Percentiles rank a stretch among this genome's conserved stretches.
Conservation (phyloP, 2,113 vertebrate species). For the Pavo muticus region DNA sequence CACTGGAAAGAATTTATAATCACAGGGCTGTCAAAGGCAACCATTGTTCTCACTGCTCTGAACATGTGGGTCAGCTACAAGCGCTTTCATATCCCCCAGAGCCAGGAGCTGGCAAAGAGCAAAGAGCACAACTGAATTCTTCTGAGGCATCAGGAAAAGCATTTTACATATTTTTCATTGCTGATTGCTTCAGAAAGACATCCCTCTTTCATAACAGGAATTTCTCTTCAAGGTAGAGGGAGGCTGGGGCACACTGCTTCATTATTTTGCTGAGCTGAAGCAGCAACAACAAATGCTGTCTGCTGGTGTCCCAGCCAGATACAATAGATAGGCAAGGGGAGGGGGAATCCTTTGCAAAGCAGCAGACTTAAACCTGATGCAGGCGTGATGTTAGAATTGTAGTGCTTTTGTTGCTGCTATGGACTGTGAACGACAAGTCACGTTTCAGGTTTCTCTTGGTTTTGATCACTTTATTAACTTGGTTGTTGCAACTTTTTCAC, state of each 20-base stretch:
- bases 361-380: constrained; percentile 19
- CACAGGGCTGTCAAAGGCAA: constrained; percentile 83
- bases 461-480: constrained; percentile 35
- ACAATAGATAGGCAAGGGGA: constrained; percentile 30
- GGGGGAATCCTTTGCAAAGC: background rate
- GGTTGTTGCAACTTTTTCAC: background rate
- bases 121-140: constrained; percentile 81
- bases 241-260: constrained; percentile 66
- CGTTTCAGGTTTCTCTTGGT: constrained; percentile 66
- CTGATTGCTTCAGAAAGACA: constrained; percentile 79
- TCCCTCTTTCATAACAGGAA: constrained; percentile 83
- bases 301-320: constrained; percentile 51
- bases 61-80: constrained; percentile 86
- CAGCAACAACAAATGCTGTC: constrained; percentile 60
- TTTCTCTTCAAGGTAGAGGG: constrained; percentile 79
- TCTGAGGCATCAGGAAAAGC: constrained; percentile 82
- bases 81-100: constrained; percentile 81
- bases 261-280: constrained; percentile 66
- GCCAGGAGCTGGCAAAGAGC: constrained; percentile 78
- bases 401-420: constrained; percentile 49
- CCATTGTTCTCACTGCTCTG: constrained; percentile 83
- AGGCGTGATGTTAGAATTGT: constrained; percentile 45
- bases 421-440: constrained; percentile 68
- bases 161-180: constrained; percentile 84
- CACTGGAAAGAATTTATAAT: constrained; percentile 88